phyloP scores from a whole-genome alignment of 2,113 vertebrate species.

The Cairina moschata region DNA sequence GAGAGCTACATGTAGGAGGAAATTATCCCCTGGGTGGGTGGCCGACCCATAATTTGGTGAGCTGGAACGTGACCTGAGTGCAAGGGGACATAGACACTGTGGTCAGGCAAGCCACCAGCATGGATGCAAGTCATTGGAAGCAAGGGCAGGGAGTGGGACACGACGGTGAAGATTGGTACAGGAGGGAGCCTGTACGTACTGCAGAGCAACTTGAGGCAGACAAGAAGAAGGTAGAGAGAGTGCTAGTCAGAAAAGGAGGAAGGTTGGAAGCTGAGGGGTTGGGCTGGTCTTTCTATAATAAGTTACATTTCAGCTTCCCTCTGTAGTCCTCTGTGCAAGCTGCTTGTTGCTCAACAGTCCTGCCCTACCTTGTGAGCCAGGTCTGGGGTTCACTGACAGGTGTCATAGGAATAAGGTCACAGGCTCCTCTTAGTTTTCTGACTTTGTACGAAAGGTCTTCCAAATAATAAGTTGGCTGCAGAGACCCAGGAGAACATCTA shows the following conservation, averaged over 20 bases:
- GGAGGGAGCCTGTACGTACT: neutral
- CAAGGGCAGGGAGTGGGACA: neutral
- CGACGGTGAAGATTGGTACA: neutral
- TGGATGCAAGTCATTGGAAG: neutral
- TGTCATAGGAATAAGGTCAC: neutral
- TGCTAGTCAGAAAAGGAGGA: neutral
- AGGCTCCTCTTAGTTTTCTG: neutral
- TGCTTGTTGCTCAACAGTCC: neutral
- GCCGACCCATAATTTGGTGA: neutral
- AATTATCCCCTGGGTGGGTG: neutral
- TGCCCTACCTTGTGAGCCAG: neutral
- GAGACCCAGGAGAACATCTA: neutral
- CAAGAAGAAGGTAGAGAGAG: neutral
- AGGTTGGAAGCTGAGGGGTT: neutral
- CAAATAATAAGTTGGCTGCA: neutral
- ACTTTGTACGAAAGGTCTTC: neutral
- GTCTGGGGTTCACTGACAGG: neutral
- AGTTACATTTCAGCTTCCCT: neutral
- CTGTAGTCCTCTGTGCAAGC: neutral
- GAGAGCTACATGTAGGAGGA: neutral
- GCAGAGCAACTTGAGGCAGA: rapidly evolving
- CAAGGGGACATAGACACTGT: neutral
- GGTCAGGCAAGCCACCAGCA: neutral
- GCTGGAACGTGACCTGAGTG: neutral
- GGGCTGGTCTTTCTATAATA: neutral